Evolutionary conservation across 2,797 vertebrate species (phyloP).

Genomic region (Myotis pilosus): DNA sequence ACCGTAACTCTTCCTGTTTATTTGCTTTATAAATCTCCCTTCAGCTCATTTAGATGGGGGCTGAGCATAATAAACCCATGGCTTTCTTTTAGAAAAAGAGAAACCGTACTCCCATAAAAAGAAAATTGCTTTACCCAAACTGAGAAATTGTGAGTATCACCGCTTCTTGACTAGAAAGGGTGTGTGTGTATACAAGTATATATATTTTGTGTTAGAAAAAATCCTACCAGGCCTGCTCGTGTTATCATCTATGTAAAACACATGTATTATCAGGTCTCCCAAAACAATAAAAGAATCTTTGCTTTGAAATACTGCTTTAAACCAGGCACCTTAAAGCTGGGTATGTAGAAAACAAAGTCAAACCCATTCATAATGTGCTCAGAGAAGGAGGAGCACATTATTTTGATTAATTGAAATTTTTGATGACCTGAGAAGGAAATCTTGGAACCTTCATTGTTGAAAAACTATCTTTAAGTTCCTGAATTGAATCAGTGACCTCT

Average conservation of each 20-base stretch:
- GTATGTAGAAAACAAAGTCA: background rate
- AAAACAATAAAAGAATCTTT: conserved; percentile 31
- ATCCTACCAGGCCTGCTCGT: background rate
- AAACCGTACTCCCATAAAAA: conserved; percentile 19
- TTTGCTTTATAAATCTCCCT: conserved; percentile 67
- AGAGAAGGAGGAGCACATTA: background rate
- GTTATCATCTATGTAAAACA: background rate
- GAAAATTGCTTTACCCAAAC: background rate
- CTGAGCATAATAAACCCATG: conserved; percentile 28
- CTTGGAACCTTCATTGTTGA: background rate
- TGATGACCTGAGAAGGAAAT: background rate
- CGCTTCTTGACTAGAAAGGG: background rate
- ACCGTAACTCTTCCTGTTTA: conserved; percentile 58
- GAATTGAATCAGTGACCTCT: background rate
- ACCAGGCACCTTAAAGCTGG: background rate
- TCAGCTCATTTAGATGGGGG: conserved; percentile 37
- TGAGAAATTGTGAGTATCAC: background rate
- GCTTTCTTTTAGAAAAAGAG: conserved; percentile 53
- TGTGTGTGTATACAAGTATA: background rate
- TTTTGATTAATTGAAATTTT: conserved; percentile 23
- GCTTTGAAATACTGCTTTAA: conserved; percentile 34
- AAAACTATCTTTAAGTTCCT: background rate
- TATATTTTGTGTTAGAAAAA: background rate
- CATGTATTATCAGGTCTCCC: background rate
- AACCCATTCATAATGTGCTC: background rate